Conservation (phyloP, 1,140 invertebrate genomes). For the Hermatobates lingyangjiaoensis region DNA sequence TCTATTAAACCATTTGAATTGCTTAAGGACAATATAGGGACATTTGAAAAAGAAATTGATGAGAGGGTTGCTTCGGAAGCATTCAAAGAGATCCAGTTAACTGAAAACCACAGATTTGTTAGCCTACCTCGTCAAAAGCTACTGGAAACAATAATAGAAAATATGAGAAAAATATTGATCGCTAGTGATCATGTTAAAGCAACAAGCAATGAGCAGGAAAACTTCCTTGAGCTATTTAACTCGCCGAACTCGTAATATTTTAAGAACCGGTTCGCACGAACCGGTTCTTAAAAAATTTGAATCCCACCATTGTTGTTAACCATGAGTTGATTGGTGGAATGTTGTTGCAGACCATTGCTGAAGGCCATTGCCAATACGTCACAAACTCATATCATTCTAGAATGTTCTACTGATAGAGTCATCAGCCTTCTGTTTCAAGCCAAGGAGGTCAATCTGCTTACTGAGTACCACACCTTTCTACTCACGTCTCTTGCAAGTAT, state of each 20-base stretch:
- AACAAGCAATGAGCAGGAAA: neutral
- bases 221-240: neutral
- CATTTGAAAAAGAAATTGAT: no score
- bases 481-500: slow-evolving; percentile 32
- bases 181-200: neutral
- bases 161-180: neutral
- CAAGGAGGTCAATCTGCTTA: slow-evolving; percentile 58
- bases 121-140: no score
- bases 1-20: no score
- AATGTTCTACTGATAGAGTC: slow-evolving; percentile 48
- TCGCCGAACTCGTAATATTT: neutral
- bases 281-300: neutral
- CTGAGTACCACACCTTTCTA: slow-evolving; percentile 43
- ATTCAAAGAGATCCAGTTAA: no score
- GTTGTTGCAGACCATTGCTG: slow-evolving; percentile 38
- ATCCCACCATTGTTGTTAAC: neutral
- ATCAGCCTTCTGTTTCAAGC: slow-evolving; percentile 50
- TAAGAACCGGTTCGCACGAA: neutral
- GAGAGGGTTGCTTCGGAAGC: no score
- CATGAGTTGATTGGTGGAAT: neutral
- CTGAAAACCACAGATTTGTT: no score
- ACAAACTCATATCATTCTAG: slow-evolving; percentile 57
- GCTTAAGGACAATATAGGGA: no score
- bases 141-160: no score
- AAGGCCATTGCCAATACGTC: slow-evolving; percentile 53